Evolutionary conservation across 2,888 invertebrate species (phyloP), one percentile per base, ranked within the genome.

Genomic region (Maniola hyperantus): DNA sequence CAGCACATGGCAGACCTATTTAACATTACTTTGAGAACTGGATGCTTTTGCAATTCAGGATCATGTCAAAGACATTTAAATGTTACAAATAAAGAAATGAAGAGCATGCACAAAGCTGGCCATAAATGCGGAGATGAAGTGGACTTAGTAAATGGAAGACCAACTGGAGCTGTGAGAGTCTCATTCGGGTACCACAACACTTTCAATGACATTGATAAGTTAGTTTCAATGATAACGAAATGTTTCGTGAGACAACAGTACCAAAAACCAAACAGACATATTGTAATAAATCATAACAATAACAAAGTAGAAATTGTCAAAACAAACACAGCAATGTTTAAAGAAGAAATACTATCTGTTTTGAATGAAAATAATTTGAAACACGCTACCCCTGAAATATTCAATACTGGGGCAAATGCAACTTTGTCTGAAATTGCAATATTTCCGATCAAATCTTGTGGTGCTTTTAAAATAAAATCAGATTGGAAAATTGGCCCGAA

Each of bases 1-100:
- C 95, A 97, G 78, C 96, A 97, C 79, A 95, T 99, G 93, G 97
- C 98, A 0, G 96, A 97, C 73, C 89, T 98, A 63, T 96, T 97
- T 82, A 95, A 96, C 75, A 96, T 99, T 61, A 95, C 96, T 74
- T 84, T 99, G 50, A 94, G 99, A 71, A 98, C 98, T 1, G 99
- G 99, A 0, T 99, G 99, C 83, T 98, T 99, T 83, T 99, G 99
- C 84, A 99, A 99, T 89, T 96, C 98, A 1, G 99, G 99, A 13
- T 97, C 98, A 1, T 99, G 99, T 81, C 97, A 98, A 82, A 90
- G 95, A 59, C 96, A 97, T 79, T 89, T 99, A 55, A 85, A 92
- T 7, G 89, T 97, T 8, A 93, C 94, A 0, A 93, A 95, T 62
- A 91, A 94, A 13, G 95, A 96, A 65, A 92, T 98, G 73, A 94